Evolutionary conservation across 1,140 invertebrate species (phyloP).

Genomic region (Megalopta genalis): DNA sequence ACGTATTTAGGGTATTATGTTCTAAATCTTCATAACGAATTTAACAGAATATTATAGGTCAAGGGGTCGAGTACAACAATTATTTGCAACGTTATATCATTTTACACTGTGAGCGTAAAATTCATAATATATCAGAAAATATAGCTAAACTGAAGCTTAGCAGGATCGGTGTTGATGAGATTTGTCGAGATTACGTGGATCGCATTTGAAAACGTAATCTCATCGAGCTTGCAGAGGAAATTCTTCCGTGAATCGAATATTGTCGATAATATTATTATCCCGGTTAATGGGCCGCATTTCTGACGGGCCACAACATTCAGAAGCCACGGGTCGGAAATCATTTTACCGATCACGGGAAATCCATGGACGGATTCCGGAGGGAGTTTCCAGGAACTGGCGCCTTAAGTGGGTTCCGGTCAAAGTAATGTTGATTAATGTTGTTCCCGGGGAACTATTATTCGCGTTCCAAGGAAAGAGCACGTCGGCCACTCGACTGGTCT

Average conservation of each 20-base stretch:
- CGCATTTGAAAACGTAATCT: no score
- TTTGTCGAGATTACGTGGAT: no score
- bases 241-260: neutral
- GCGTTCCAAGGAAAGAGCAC: conserved; percentile 28
- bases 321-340: conserved; percentile 26
- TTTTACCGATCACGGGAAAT: conserved; percentile 48
- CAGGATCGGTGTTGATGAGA: no score
- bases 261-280: neutral
- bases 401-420: conserved; percentile 51
- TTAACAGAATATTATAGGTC: no score
- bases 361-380: conserved; percentile 32
- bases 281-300: neutral
- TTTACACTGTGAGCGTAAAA: no score
- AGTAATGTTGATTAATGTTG: conserved; percentile 61
- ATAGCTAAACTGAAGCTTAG: no score
- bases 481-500: conserved; percentile 8
- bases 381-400: conserved; percentile 27
- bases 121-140: no score
- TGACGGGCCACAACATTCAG: neutral
- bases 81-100: no score
- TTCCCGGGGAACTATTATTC: conserved; percentile 34
- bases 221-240: no score
- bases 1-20: no score
- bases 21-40: no score
- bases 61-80: no score